Conservation (phyloP, 2,113 vertebrate genomes). For the Seriola rivoliana region DNA sequence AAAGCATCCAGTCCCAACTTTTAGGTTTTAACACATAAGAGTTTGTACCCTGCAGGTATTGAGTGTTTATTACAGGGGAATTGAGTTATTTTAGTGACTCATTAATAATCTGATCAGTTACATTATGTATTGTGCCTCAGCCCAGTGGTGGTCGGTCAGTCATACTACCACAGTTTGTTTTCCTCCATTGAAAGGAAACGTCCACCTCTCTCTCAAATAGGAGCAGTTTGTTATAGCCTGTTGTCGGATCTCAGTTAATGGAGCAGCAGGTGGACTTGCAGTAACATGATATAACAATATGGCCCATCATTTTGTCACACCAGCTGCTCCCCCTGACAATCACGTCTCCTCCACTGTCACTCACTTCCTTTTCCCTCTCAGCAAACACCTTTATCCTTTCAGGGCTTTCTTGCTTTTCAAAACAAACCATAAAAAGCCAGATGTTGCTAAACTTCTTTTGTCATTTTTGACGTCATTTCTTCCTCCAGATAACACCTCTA, state of each 20-base stretch:
- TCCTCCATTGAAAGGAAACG: conserved; percentile 6
- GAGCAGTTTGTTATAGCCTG: conserved; percentile 57
- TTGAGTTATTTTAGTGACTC: background rate
- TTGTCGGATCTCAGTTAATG: conserved; percentile 58
- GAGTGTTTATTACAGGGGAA: background rate
- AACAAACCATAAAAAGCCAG: conserved; percentile 31
- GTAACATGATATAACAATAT: conserved; percentile 62
- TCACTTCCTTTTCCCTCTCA: conserved; percentile 33
- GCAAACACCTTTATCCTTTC: conserved; percentile 29
- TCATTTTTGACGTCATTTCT: background rate
- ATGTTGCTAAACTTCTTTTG: background rate
- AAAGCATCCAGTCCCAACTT: too few species aligned
- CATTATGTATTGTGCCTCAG: background rate
- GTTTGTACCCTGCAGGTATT: too few species aligned
- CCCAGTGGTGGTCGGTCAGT: background rate
- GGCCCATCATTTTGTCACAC: conserved; percentile 53
- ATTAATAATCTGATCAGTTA: conserved; percentile 23
- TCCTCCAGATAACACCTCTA: background rate
- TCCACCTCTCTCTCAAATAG: background rate
- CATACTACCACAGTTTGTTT: conserved; percentile 23
- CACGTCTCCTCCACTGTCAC: conserved; percentile 41
- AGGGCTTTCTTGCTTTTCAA: conserved; percentile 3
- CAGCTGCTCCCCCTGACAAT: conserved; percentile 70
- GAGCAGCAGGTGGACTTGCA: conserved; percentile 73
- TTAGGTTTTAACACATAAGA: too few species aligned